Conservation (phyloP, 2,888 invertebrate genomes). For the Zygaena filipendulae region DNA sequence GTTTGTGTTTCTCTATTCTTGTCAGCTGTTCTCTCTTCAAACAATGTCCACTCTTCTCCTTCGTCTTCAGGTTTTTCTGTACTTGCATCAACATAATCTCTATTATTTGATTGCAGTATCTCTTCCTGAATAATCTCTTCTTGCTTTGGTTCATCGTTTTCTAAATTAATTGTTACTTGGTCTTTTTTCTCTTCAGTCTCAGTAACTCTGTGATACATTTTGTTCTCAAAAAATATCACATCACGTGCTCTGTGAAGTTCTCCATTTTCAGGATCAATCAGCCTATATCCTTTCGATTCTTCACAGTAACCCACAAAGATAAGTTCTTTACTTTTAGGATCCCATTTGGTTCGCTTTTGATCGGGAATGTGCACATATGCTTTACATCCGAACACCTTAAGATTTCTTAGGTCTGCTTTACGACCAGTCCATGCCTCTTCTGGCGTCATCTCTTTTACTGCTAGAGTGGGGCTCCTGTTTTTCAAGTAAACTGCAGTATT, state of each 20-base stretch:
- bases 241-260: constrained; percentile 3
- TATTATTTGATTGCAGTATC: no score
- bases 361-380: constrained; percentile 7
- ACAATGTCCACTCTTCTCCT: no score
- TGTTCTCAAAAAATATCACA: constrained; percentile 8
- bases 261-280: constrained; percentile 9
- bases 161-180: no score
- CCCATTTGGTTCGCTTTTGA: constrained; percentile 6
- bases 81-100: no score
- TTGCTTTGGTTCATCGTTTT: no score
- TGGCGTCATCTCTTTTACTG: constrained; percentile 5
- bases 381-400: constrained; percentile 9
- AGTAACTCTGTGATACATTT: no score
- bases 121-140: no score
- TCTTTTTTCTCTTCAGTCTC: no score
- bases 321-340: constrained; percentile 7
- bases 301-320: constrained; percentile 11
- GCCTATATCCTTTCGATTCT: constrained; percentile 10
- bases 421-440: constrained; percentile 10
- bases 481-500: constrained; percentile 14
- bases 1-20: no score
- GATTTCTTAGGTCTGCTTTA: constrained; percentile 5
- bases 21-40: no score
- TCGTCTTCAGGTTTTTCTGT: no score
- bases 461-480: constrained; percentile 10